Conservation (phyloP, 2,888 invertebrate genomes). For the Cylloceria caligata region DNA sequence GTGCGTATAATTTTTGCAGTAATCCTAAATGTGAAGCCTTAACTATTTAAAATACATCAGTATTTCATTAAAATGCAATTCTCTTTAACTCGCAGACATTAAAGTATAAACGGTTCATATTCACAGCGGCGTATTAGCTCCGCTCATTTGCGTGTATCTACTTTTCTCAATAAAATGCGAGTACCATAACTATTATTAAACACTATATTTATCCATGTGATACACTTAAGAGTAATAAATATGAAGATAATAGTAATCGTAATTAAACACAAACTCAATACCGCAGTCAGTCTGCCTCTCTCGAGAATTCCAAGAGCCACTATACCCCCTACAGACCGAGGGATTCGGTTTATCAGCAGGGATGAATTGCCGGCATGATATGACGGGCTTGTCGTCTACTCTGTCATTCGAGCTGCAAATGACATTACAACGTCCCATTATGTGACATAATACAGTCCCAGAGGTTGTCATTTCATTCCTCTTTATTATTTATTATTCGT, state of each 20-base stretch:
- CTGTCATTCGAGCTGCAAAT: constrained; percentile 58
- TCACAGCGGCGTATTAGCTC: too few relatives aligned
- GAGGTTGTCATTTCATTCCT: constrained; percentile 49
- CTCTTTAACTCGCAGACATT: too few relatives aligned
- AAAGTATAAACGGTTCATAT: too few relatives aligned
- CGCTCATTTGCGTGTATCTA: too few relatives aligned
- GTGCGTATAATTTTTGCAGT: too few relatives aligned
- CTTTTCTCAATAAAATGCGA: too few relatives aligned
- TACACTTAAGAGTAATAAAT: neutral
- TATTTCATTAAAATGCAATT: too few relatives aligned
- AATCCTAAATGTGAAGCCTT: too few relatives aligned
- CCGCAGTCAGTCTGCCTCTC: constrained; percentile 16
- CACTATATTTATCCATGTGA: neutral
- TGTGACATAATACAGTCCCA: constrained; percentile 44
- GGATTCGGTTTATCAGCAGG: constrained; percentile 58
- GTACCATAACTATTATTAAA: neutral
- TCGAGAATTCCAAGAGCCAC: constrained; percentile 46
- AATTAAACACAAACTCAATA: constrained; percentile 15
- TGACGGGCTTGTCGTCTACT: constrained; percentile 45
- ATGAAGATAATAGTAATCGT: neutral
- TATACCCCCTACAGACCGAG: constrained; percentile 34
- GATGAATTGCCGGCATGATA: constrained; percentile 61
- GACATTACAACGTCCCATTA: constrained; percentile 53
- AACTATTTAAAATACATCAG: too few relatives aligned
- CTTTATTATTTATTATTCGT: neutral